Evolutionary conservation across 1,140 invertebrate genomes (phyloP), one percentile per base, ranked within the genome.

Genomic region (Brachionus rubens): DNA sequence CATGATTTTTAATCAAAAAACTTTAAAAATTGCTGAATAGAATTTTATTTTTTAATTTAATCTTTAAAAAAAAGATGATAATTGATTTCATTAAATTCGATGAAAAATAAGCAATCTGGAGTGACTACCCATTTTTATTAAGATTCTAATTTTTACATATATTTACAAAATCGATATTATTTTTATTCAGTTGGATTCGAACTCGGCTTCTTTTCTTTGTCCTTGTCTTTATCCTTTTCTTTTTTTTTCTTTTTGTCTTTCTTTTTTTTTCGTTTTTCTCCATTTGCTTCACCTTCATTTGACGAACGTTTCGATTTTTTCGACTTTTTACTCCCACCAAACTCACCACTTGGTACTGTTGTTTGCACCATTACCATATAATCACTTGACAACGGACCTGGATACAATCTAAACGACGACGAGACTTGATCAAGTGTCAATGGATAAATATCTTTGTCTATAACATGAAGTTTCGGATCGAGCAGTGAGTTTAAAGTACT

Each of bases 211-310:
- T 70, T 70, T 70, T 70, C 68, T 72, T 72, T 72, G 19, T 72
- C 68, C 16, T 72, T 72, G 46, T 72, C 67, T 50, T 68, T 68
- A 47, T 68, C 67, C 47, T 72, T 70, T 7, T 70, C 65, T 33
- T 70, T 72, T 72, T 72, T 72, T 40, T 72, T 72, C 33, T 72
- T 72, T 21, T 72, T 72, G 6, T 72, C 68, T 72, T 72, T 72
- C 41, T 72, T 72, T 46, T 72, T 72, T 41, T 72, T 72, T 0
- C 50, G 28, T 72, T 72, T 72, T 54, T 72, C 68, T 1, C 68
- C 46, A 40, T 54, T 54, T 9, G 6, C 12, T 52, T 72, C 68
- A 26, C 46, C 68, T 40, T 72, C 68, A 54, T 72, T 72, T 12
- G 68, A 72, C 10, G 68, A 48, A 30, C 68, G 16, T 41, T 72